Conservation (phyloP, 1,140 invertebrate species). For the Cydia amplana region DNA sequence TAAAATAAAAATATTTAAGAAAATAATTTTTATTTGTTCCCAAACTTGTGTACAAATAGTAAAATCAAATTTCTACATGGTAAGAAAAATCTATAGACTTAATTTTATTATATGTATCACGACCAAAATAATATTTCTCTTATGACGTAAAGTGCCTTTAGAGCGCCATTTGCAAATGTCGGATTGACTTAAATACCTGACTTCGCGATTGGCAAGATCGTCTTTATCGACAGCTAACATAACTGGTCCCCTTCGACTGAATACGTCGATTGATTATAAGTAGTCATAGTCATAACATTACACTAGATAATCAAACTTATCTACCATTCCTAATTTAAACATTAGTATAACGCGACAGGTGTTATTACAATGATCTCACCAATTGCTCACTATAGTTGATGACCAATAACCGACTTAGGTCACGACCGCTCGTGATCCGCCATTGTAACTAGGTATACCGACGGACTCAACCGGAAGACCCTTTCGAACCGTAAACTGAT, state of each 20-base stretch:
- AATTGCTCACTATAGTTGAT: conserved; percentile 29
- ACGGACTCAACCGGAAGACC: conserved; percentile 17
- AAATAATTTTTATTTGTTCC: too few relatives aligned
- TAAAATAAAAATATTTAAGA: too few relatives aligned
- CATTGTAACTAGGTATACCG: conserved; percentile 3
- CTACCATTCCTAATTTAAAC: conserved; percentile 9
- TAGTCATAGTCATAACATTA: background rate
- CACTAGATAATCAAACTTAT: conserved; percentile 8
- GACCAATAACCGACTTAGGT: conserved; percentile 29
- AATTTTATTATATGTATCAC: too few relatives aligned
- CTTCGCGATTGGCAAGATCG: too few relatives aligned
- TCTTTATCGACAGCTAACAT: too few relatives aligned
- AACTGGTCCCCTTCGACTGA: background rate
- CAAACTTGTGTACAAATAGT: too few relatives aligned
- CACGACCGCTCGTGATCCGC: conserved; percentile 25
- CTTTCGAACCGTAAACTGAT: background rate
- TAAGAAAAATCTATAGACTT: too few relatives aligned
- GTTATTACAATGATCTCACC: conserved; percentile 30
- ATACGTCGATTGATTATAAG: background rate
- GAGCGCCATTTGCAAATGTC: too few relatives aligned
- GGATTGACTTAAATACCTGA: too few relatives aligned
- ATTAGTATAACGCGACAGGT: conserved; percentile 28
- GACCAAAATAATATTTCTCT: too few relatives aligned
- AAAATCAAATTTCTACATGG: too few relatives aligned
- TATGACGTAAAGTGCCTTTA: too few relatives aligned